These are phyloP conservation scores for Leucoma salicis DNA, from an alignment of 2,888 invertebrate genomes.

Conservation along the genomic window DNA sequence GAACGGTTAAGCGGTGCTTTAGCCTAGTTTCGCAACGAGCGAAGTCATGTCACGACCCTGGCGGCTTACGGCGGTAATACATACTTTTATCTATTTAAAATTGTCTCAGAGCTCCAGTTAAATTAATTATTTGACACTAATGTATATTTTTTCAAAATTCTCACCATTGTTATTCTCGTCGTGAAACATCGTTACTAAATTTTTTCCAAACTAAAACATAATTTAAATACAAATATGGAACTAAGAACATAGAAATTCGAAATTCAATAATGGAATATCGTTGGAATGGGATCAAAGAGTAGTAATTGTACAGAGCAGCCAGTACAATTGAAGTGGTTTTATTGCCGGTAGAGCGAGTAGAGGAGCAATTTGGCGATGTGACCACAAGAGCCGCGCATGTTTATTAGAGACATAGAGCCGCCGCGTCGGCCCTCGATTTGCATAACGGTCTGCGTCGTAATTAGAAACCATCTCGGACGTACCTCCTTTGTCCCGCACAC, in stretches of 20 bases:
- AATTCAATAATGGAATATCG: slow-evolving; percentile 39
- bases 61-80: too few species aligned
- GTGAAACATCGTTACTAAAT: neutral
- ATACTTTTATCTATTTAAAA: too few species aligned
- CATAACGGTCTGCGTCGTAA: slow-evolving; percentile 80
- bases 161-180: too few species aligned
- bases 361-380: slow-evolving; percentile 72
- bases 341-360: slow-evolving; percentile 57
- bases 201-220: slow-evolving; percentile 7
- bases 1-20: slow-evolving; percentile 58
- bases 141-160: too few species aligned
- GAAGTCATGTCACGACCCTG: slow-evolving; percentile 64
- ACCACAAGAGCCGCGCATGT: slow-evolving; percentile 77
- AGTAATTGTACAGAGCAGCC: slow-evolving; percentile 61
- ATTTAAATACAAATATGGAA: slow-evolving; percentile 33
- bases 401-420: slow-evolving; percentile 76
- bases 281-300: slow-evolving; percentile 54
- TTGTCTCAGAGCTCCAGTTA: too few species aligned
- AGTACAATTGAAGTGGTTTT: slow-evolving; percentile 62
- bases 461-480: slow-evolving; percentile 80
- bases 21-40: slow-evolving; percentile 59
- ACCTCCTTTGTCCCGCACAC: slow-evolving; percentile 73
- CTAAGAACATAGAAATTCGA: slow-evolving; percentile 20
- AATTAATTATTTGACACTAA: too few species aligned
- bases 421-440: slow-evolving; percentile 70